Evolutionary conservation across 2,113 vertebrate genomes (phyloP), one percentile per base, ranked within the genome.

Genomic region (Gavia stellata): DNA sequence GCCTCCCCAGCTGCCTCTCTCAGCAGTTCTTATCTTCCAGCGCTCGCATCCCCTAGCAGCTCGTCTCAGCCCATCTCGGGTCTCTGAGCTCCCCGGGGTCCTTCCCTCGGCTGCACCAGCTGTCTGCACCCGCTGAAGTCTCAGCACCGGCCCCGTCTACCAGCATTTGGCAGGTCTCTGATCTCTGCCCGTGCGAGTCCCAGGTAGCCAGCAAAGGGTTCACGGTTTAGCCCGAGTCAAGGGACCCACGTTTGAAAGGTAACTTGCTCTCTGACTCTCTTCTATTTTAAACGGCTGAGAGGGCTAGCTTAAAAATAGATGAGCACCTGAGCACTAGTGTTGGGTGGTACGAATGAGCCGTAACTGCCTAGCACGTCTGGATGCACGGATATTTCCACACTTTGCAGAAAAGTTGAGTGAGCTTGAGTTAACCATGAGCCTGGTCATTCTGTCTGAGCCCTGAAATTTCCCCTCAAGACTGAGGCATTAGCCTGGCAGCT

Each of bases 1-100:
- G 78, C 90, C 78, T 97, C 77, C 85, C 83, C 81, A 85, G 92
- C 92, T 86, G 68, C 59, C 92, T 93, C 81, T 85, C 90, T 88
- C 95, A 92, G 77, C 86, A 49, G 82, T 87, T 94, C 94, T 96
- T 81, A 88, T 95, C 91, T 94, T 79, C 92, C 89, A 83, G 79
- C 44, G 83, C 78, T 94, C 40, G 17, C 89, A 80, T 95, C 86
- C 86, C 45, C 59, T 36, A 84, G 91, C 86, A 93, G 65, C 68
- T 86, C 20, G 0, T 86, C 86, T 92, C 90, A 93, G 86, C 72
- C 80, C 86, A 93, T 93, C 88, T 87, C 9, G 24, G 78, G 45
- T 77, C 88, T 73, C 24, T 53, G 21, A 87, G 62, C 58, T 96
- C 94, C 90, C 94, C 0, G 0, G 90, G 86, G 94, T 38, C 74